These are phyloP conservation scores for Campoletis sonorensis DNA, from an alignment of 1,140 invertebrate species.

Conservation along the genomic window DNA sequence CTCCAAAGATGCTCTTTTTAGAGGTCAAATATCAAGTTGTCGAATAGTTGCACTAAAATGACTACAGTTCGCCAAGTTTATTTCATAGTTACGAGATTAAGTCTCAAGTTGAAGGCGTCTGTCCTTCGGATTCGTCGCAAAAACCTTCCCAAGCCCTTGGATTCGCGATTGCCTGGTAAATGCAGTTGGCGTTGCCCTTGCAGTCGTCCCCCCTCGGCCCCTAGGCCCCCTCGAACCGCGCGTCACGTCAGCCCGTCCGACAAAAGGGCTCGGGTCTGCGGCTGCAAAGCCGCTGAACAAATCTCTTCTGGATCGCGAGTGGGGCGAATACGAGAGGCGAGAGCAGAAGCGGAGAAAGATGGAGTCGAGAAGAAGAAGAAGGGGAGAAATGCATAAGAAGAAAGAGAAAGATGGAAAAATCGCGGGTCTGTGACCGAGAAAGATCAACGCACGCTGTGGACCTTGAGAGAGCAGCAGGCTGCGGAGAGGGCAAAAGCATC, in stretches of 20 bases:
- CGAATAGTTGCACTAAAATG: too few relatives aligned
- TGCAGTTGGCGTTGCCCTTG: conserved; percentile 1
- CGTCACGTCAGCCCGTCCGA: not conserved
- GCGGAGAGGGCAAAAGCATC: conserved; percentile 46
- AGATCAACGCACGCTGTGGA: conserved; percentile 75
- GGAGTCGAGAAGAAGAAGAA: conserved; percentile 27
- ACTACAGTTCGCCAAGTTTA: too few relatives aligned
- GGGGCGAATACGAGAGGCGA: not conserved
- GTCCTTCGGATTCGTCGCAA: conserved; percentile 30
- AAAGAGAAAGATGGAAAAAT: conserved; percentile 54
- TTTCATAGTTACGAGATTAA: not conserved
- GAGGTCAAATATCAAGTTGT: too few relatives aligned
- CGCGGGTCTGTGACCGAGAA: conserved; percentile 73
- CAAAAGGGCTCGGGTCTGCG: conserved; percentile 38
- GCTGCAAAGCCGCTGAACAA: conserved; percentile 26
- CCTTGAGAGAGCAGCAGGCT: conserved; percentile 72
- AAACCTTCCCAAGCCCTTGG: conserved; percentile 18
- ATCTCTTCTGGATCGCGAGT: not conserved
- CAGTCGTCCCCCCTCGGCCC: not conserved
- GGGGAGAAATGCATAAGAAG: conserved; percentile 33
- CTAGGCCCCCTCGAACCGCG: not conserved
- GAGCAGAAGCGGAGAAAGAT: conserved; percentile 38
- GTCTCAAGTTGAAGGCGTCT: not conserved
- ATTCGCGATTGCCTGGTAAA: not conserved
- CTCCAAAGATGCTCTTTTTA: too few relatives aligned